Base-by-base conservation (phyloP, 2,113 vertebrate genomes). In the Cochlearius cochlearius region DNA sequence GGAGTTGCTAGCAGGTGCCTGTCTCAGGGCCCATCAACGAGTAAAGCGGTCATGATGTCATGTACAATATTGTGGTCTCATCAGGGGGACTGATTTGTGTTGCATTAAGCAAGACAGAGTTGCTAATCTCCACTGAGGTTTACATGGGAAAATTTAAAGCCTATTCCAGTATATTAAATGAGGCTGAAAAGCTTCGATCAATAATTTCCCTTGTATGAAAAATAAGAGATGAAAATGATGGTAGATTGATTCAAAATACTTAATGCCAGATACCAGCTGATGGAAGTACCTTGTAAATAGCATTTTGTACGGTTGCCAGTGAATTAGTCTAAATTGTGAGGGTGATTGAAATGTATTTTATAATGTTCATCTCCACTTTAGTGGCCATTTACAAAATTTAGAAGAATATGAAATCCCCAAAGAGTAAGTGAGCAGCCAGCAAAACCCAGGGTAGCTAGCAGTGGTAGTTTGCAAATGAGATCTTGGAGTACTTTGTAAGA, bases 161-260 rank as follows among this genome's bases (percentile, higher is more conserved):
- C 93, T 94, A 87, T 94, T 95, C 88, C 88, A 74, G 86, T 96
- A 85, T 97, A 96, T 97, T 97, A 98, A 98, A 97, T 91, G 88
- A 97, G 67, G 67, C 87, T 96, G 96, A 97, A 98, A 98, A 96
- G 81, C 78, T 96, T 95, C 6, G 53, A 98, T 98, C 96, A 73
- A 97, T 98, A 96, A 95, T 90, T 97, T 97, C 94, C 88, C 92
- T 95, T 97, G 86, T 96, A 97, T 96, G 94, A 97, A 98, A 97
- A 96, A 91, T 94, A 95, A 97, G 83, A 92, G 91, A 96, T 95
- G 94, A 97, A 97, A 98, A 97, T 97, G 90, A 97, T 93, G 82
- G 95, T 85, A 93, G 91, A 97, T 93, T 97, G 96, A 97, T 97
- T 98, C 96, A 96, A 97, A 98, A 97, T 95, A 86, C 95, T 93